Evolutionary conservation across 2,797 vertebrate genomes (phyloP), one percentile per base, ranked within the genome.

Genomic region (Chelon auratus): DNA sequence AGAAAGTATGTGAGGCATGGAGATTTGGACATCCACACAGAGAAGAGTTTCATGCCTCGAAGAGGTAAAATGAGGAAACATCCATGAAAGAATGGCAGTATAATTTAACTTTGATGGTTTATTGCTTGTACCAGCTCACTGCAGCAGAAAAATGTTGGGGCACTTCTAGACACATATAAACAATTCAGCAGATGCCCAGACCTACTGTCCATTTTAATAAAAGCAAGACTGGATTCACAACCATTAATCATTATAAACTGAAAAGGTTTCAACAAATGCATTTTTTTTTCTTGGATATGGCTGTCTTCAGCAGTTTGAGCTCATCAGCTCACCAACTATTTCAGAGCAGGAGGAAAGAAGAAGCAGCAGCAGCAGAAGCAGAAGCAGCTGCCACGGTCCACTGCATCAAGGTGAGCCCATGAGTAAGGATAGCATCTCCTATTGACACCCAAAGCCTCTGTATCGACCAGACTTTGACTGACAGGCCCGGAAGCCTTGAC

Each of bases 401-500:
- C 43, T 73, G 85, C 80, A 72, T 89, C 88, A 91, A 91, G 90
- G 86, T 91, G 84, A 89, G 81, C 51, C 61, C 75, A 73, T 1
- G 17, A 83, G 83, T 67, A 51, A 77, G 87, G 89, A 87, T 87
- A 87, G 87, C 75, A 87, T 91, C 88, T 91, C 63, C 78, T 86
- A 88, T 84, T 86, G 88, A 92, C 87, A 87, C 63, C 54, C 47
- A 72, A 75, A 87, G 83, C 76, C 87, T 86, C 75, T 3, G 56
- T 76, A 93, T 93, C 72, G 82, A 90, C 84, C 80, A 37, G 24
- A 63, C 78, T 82, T 81, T 91, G 87, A 92, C 53, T 85, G 90
- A 91, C 87, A 89, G 79, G 42, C 69, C 82, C 53, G 57, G 75
- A 81, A 84, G 86, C 83, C 76, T 85, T 74, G 75, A 76, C 81